Evolutionary conservation across 1,140 invertebrate genomes (phyloP).

Genomic region (Varroa destructor): DNA sequence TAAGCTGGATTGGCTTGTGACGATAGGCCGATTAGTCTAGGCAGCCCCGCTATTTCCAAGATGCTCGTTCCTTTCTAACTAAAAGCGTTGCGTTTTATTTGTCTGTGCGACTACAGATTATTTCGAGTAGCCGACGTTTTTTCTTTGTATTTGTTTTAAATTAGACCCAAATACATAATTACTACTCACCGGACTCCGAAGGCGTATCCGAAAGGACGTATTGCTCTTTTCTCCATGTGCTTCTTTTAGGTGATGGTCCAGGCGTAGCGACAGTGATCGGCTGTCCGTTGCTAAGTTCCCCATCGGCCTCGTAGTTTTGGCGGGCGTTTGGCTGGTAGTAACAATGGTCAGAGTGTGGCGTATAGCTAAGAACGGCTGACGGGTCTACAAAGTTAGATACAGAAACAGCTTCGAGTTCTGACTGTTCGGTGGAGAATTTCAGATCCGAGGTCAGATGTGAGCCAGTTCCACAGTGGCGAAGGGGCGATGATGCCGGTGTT

Average conservation of each 20-base stretch:
- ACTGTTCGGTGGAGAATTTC: neutral
- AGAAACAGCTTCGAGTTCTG: neutral
- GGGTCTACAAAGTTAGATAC: constrained; percentile 4
- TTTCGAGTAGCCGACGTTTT: no score
- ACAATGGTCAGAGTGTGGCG: constrained; percentile 13
- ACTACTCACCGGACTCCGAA: constrained; percentile 7
- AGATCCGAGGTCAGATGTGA: no score
- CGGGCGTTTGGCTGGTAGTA: constrained; percentile 21
- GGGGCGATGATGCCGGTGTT: constrained; percentile 19
- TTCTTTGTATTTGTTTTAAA: no score
- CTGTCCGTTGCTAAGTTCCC: neutral
- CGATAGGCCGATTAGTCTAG: no score
- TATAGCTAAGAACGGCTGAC: constrained; percentile 26
- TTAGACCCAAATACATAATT: no score
- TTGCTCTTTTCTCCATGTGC: constrained; percentile 10
- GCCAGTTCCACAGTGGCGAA: neutral
- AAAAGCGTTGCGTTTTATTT: no score
- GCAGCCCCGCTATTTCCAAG: no score
- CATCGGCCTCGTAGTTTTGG: neutral
- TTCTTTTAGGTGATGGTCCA: neutral
- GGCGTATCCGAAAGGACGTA: constrained; percentile 6
- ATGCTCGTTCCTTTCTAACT: no score
- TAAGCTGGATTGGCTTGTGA: no score
- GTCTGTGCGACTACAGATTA: no score
- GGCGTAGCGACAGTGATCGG: constrained; percentile 6